A percentile compares a stretch with the other conserved stretches of the same genome.
phyloP scores from a whole-genome alignment of 2,888 invertebrate genomes.

The Phyto melanocephala region DNA sequence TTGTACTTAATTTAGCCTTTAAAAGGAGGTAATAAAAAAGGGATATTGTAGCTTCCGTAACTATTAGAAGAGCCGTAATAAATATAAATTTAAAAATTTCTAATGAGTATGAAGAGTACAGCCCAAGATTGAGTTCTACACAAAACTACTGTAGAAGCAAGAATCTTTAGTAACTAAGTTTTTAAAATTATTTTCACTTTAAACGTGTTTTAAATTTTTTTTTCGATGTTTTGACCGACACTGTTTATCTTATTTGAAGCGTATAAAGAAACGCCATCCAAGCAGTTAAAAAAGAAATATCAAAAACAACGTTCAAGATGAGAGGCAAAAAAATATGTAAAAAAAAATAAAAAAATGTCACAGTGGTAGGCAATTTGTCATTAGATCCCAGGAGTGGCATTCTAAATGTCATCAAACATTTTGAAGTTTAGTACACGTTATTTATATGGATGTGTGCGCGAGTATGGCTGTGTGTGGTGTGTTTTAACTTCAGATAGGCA shows the following conservation, averaged over 20 bases:
- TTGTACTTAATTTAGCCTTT: too few relatives aligned
- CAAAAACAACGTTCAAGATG: background rate
- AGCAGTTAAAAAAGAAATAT: background rate
- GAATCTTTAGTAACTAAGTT: too few relatives aligned
- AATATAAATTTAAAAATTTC: too few relatives aligned
- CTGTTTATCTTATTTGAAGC: background rate
- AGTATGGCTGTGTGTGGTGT: background rate
- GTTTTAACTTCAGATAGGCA: background rate
- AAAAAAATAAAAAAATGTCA: constrained; percentile 1
- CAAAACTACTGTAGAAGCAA: too few relatives aligned
- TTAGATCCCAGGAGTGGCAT: constrained; percentile 50
- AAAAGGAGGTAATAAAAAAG: too few relatives aligned
- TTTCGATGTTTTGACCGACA: background rate
- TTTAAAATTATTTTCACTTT: too few relatives aligned
- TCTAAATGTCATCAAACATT: constrained; percentile 37
- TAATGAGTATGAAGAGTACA: too few relatives aligned
- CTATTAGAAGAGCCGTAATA: too few relatives aligned
- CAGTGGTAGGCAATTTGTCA: constrained; percentile 49
- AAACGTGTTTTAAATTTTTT: background rate
- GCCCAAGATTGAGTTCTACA: too few relatives aligned
- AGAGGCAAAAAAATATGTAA: background rate
- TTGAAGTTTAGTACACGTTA: background rate
- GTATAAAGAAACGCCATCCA: background rate
- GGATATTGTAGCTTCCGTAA: too few relatives aligned
- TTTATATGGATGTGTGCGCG: background rate